Evolutionary conservation across 2,113 vertebrate genomes (phyloP).

Genomic region (Corapipo altera): DNA sequence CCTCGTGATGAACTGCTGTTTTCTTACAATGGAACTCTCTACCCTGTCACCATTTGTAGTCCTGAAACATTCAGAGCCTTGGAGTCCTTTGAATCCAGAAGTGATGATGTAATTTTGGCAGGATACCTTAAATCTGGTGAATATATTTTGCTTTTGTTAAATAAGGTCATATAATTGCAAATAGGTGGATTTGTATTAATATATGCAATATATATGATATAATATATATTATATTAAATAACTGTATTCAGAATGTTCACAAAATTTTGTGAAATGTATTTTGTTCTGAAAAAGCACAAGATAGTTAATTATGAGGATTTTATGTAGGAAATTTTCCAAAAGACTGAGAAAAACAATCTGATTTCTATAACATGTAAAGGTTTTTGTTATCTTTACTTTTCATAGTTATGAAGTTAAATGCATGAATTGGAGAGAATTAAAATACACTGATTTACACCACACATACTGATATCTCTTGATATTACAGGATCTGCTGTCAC

Average conservation of each 20-base stretch:
- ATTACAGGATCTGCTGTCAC: not conserved
- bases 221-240: not conserved
- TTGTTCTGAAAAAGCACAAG: not conserved
- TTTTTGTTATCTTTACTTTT: not conserved
- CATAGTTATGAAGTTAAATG: not conserved
- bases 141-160: not conserved
- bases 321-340: not conserved
- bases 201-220: not conserved
- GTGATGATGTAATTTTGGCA: constrained; percentile 37
- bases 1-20: not conserved
- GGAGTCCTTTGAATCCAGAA: constrained; percentile 46
- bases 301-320: not conserved
- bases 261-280: not conserved
- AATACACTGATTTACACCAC: not conserved
- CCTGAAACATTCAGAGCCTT: constrained; percentile 15
- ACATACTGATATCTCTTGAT: not conserved
- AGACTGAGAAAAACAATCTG: not conserved
- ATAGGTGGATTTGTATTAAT: not conserved
- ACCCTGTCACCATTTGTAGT: not conserved
- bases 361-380: not conserved
- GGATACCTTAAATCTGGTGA: constrained; percentile 41
- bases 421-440: not conserved
- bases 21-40: constrained; percentile 9
- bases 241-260: not conserved
- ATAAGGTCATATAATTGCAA: not conserved